phyloP scores from a whole-genome alignment of 2,888 invertebrate genomes.

The Seira sanloemensis region DNA sequence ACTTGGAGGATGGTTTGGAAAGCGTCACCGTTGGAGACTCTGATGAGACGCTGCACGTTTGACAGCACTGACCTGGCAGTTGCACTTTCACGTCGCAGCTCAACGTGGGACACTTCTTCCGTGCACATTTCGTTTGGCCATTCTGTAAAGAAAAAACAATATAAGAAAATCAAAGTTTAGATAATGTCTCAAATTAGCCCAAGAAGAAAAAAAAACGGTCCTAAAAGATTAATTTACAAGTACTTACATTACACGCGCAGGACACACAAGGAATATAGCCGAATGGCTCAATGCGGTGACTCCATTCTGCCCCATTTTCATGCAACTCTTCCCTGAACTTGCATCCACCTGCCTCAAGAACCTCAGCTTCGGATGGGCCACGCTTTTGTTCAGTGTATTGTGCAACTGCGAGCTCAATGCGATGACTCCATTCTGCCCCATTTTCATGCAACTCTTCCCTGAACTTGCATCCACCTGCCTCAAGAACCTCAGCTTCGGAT shows the following conservation, averaged over 20 bases:
- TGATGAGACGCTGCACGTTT: conserved; percentile 71
- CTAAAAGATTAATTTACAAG: not conserved
- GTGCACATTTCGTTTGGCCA: conserved; percentile 86
- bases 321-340: conserved; percentile 81
- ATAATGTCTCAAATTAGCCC: too few species aligned
- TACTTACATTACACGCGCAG: conserved; percentile 90
- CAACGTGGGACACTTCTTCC: conserved; percentile 86
- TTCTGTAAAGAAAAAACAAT: conserved; percentile 80
- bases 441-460: conserved; percentile 82
- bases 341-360: conserved; percentile 88
- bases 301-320: conserved; percentile 88
- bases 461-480: conserved; percentile 85
- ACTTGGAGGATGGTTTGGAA: conserved; percentile 60
- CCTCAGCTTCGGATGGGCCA: conserved; percentile 80
- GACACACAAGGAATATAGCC: conserved; percentile 93
- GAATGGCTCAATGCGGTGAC: conserved; percentile 90
- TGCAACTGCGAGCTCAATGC: conserved; percentile 82
- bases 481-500: conserved; percentile 83
- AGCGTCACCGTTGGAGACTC: conserved; percentile 44
- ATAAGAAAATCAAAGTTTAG: conserved; percentile 36
- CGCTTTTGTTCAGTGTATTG: conserved; percentile 38
- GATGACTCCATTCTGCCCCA: conserved; percentile 92
- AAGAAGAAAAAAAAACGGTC: too few species aligned
- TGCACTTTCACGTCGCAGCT: conserved; percentile 79
- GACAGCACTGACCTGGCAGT: conserved; percentile 76